These are phyloP conservation scores for Paracanthobrama guichenoti DNA, from an alignment of 2,113 vertebrate genomes.

Conservation along the genomic window DNA sequence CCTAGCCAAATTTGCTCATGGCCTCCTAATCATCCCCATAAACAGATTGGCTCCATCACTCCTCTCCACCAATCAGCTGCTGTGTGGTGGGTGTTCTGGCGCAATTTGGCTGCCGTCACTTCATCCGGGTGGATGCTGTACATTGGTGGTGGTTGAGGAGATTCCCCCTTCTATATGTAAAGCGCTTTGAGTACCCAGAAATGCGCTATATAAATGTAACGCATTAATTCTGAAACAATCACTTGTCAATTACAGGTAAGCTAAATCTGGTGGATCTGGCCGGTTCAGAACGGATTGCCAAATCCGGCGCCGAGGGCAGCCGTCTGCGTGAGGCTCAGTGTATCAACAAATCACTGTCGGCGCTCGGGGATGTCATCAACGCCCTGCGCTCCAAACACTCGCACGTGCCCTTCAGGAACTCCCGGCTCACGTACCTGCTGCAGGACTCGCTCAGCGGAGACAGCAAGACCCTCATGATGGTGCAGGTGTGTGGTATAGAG, in stretches of 20 bases:
- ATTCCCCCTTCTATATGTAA: too few species aligned
- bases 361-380: conserved; percentile 90
- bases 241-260: conserved; percentile 76
- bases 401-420: conserved; percentile 96
- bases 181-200: too few species aligned
- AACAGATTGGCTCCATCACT: too few species aligned
- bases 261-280: conserved; percentile 97
- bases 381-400: conserved; percentile 88
- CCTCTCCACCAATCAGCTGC: too few species aligned
- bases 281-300: conserved; percentile 89
- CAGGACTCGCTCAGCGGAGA: conserved; percentile 94
- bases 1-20: too few species aligned
- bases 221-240: neutral
- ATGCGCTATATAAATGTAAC: too few species aligned
- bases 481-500: conserved; percentile 79
- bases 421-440: conserved; percentile 96
- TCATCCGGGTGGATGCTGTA: too few species aligned
- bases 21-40: too few species aligned
- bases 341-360: conserved; percentile 95
- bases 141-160: too few species aligned
- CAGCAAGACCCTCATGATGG: conserved; percentile 98
- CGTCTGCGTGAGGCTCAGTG: conserved; percentile 92
- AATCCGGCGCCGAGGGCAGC: conserved; percentile 89
- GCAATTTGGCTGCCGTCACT: too few species aligned
- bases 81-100: too few species aligned